A percentile compares a stretch with the other conserved stretches of the same genome.
These are phyloP conservation scores for Spinus pinus DNA, from an alignment of 2,797 vertebrate species.

Conservation along the genomic window DNA sequence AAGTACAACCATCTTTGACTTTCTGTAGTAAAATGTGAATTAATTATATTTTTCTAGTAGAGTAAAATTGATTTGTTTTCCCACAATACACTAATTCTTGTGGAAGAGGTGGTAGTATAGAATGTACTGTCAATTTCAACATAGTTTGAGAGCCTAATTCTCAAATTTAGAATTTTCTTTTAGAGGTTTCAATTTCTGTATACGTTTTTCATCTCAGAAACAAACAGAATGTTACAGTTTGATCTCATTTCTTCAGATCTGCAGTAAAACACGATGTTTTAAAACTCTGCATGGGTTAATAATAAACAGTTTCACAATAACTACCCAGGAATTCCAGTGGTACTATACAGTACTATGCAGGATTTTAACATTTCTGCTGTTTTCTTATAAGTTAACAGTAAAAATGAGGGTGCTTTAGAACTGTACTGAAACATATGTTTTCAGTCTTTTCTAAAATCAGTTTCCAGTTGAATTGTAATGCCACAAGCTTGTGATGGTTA, in stretches of 20 bases:
- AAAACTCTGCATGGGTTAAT: neutral
- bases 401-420: neutral
- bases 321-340: neutral
- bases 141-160: neutral
- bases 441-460: neutral
- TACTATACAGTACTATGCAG: neutral
- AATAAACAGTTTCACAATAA: neutral
- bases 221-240: neutral
- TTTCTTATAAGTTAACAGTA: neutral
- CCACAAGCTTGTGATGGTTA: neutral
- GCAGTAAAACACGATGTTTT: neutral
- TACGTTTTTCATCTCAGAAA: neutral
- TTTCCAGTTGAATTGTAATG: neutral
- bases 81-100: neutral
- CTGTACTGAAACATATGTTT: neutral
- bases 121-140: neutral
- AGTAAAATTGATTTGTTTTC: neutral
- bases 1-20: neutral
- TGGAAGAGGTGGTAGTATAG: neutral
- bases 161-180: neutral
- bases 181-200: neutral
- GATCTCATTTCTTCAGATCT: neutral
- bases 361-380: neutral
- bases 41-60: neutral
- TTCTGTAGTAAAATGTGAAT: neutral